Evolutionary conservation across 2,888 invertebrate species (phyloP), one percentile per base, ranked within the genome.

Genomic region (Tenthredo scrophulariae): DNA sequence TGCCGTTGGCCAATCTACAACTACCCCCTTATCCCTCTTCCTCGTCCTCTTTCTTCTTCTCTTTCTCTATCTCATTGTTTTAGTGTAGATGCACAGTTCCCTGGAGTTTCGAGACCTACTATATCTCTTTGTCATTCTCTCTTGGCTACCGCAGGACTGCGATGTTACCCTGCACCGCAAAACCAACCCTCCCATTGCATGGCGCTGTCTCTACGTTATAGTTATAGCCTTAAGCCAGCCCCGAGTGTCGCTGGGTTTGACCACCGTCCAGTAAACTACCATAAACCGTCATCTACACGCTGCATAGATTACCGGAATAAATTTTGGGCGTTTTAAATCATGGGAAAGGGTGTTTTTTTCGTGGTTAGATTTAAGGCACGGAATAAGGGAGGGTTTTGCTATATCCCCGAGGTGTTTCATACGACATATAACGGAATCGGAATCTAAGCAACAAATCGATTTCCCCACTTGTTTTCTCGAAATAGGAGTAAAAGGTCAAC

Each of bases 221-320:
- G 77, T 77, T 77, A 77, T 77, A 77, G 77, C 77, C 54, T 77
- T 22, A 33, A 54, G 54, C 50, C 50, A 77, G 77, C 50, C 40
- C 54, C 50, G 18, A 54, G 77, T 77, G 29, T 29, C 77, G 46
- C 46, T 26, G 22, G 77, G 77, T 77, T 18, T 50, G 77, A 77
- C 77, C 50, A 54, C 46, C 54, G 77, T 33, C 77, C 77, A 77
- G 77, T 77, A 77, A 77, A 77, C 77, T 54, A 77, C 50, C 77
- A 9, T 50, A 29, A 80, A 80, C 62, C 80, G 80, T 80, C 80
- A 58, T 80, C 62, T 40, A 62, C 62, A 80, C 22, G 37, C 22
- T 50, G 62, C 58, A 58, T 80, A 62, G 10, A 62, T 58, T 80
- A 80, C 2, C 6, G 22, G n/a, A 26, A 62, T 9, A 22, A 40